Percentiles rank a stretch among this genome's conserved stretches.
phyloP scores from a whole-genome alignment of 2,888 invertebrate genomes.

The Cephus pygmeus region DNA sequence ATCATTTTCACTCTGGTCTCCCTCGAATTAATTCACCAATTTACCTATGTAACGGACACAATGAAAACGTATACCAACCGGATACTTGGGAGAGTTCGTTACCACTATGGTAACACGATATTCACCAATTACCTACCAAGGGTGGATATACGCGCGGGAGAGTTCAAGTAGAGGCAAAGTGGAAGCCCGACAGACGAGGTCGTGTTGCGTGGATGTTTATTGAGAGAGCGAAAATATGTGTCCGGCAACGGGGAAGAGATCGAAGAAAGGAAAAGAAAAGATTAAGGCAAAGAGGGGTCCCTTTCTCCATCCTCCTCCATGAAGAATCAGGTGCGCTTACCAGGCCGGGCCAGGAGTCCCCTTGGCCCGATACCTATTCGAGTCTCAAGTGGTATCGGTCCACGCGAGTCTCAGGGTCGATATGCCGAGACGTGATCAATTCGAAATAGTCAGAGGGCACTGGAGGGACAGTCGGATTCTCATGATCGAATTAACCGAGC shows the following conservation, averaged over 20 bases:
- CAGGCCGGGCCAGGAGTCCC: conserved; percentile 66
- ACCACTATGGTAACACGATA: background rate
- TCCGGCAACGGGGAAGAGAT: background rate
- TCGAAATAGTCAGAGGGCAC: conserved; percentile 6
- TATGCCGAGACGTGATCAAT: background rate
- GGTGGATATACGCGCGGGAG: background rate
- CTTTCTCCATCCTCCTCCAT: background rate
- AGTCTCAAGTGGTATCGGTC: background rate
- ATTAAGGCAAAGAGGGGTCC: conserved; percentile 7
- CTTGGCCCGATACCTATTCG: conserved; percentile 24
- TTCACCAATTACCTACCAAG: background rate
- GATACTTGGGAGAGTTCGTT: background rate
- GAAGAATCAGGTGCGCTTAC: conserved; percentile 22
- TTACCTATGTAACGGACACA: background rate
- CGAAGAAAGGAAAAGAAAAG: background rate
- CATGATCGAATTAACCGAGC: conserved; percentile 2
- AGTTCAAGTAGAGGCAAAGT: background rate
- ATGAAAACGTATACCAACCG: background rate
- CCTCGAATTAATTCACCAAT: background rate
- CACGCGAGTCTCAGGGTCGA: background rate
- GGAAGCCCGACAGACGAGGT: background rate
- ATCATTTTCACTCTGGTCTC: background rate
- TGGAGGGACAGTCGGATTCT: conserved; percentile 22
- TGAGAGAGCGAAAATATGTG: background rate
- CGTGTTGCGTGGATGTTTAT: too few species aligned